Conservation (phyloP, 2,113 vertebrate genomes). For the Nematolebias whitei region DNA sequence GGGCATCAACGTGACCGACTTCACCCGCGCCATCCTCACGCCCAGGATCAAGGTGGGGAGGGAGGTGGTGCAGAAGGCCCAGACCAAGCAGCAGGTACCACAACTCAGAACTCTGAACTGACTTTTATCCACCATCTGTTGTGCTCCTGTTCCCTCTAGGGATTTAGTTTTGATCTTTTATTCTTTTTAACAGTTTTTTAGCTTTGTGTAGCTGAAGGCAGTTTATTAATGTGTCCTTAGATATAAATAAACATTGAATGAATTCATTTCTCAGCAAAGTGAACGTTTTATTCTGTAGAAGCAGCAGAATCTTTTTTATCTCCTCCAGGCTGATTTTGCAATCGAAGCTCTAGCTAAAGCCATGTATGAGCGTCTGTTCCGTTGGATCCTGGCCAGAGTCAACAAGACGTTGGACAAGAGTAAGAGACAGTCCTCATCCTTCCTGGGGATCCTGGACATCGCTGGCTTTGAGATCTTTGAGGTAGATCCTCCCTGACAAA, state of each 20-base stretch:
- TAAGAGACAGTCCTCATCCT: constrained; percentile 91
- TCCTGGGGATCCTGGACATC: constrained; percentile 96
- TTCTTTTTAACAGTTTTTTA: too few relatives aligned
- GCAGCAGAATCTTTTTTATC: background rate
- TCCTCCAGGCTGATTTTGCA: constrained; percentile 89
- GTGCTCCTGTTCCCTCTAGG: too few relatives aligned
- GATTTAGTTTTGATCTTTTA: too few relatives aligned
- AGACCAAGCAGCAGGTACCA: constrained; percentile 95
- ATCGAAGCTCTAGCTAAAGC: constrained; percentile 95
- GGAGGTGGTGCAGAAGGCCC: constrained; percentile 95
- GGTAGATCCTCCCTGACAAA: constrained; percentile 66
- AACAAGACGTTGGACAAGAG: constrained; percentile 97
- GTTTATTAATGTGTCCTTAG: too few relatives aligned
- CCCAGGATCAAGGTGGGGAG: constrained; percentile 95
- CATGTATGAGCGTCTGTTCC: constrained; percentile 92
- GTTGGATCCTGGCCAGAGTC: constrained; percentile 90
- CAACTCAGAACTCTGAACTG: background rate
- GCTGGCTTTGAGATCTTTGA: constrained; percentile 98
- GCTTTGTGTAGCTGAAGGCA: too few relatives aligned
- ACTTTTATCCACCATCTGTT: too few relatives aligned
- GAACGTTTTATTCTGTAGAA: too few relatives aligned
- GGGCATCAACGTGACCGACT: constrained; percentile 94
- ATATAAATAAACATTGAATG: too few relatives aligned
- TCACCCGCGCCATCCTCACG: constrained; percentile 90
- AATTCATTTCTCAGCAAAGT: too few relatives aligned